A percentile compares a stretch with the other conserved stretches of the same genome.
phyloP scores from a whole-genome alignment of 2,113 vertebrate genomes.

The Furnarius figulus region DNA sequence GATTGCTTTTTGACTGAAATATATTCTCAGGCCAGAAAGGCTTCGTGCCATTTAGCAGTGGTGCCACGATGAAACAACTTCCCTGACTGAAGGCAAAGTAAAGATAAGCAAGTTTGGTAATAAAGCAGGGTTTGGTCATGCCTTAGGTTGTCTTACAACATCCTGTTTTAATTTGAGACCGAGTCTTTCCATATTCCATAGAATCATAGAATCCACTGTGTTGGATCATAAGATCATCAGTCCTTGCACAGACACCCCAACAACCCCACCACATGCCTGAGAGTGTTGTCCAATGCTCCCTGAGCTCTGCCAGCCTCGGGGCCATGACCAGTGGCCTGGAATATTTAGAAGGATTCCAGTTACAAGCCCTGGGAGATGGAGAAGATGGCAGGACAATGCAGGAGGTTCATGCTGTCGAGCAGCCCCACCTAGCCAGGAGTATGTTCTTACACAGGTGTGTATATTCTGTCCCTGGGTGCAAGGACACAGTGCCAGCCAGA shows the following conservation, averaged over 20 bases:
- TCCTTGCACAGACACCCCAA: background rate
- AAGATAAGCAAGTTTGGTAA: background rate
- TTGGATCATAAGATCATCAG: background rate
- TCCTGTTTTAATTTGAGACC: background rate
- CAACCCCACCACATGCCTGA: fast-evolving
- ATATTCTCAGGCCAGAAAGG: background rate
- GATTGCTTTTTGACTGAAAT: background rate
- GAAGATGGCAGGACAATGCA: background rate
- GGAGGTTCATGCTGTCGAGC: background rate
- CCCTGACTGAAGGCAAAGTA: background rate
- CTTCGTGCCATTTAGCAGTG: background rate
- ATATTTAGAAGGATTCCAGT: background rate
- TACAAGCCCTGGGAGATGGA: background rate
- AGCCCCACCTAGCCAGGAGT: background rate
- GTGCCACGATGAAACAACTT: background rate
- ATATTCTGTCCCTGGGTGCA: background rate
- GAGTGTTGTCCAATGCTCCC: fast-evolving
- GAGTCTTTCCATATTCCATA: background rate
- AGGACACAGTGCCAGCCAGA: background rate
- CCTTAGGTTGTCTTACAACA: background rate
- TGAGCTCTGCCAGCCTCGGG: background rate
- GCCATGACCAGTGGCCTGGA: fast-evolving
- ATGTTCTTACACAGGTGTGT: background rate
- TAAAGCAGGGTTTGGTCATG: background rate
- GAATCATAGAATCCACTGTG: background rate